These are phyloP conservation scores for Mercenaria mercenaria DNA, from an alignment of 1,140 invertebrate genomes.

Conservation along the genomic window DNA sequence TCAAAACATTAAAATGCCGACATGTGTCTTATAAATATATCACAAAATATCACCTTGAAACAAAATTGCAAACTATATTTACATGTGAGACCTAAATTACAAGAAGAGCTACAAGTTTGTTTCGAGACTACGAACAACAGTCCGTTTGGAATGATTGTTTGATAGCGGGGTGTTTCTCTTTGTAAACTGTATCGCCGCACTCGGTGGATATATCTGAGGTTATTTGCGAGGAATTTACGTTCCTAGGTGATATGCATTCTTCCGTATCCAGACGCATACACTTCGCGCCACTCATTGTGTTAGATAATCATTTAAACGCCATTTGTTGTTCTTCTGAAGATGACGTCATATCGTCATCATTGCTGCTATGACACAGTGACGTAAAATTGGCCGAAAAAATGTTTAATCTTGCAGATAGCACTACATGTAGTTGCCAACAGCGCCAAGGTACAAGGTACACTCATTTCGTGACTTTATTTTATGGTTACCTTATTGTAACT, in stretches of 20 bases:
- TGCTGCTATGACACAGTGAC: slow-evolving; percentile 44
- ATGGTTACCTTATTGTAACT: too few relatives aligned
- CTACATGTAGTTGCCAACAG: too few relatives aligned
- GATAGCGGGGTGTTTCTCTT: not conserved
- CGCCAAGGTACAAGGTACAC: too few relatives aligned
- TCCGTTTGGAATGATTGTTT: slow-evolving; percentile 25
- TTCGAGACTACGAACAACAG: not conserved
- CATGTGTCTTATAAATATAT: not conserved
- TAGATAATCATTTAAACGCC: not conserved
- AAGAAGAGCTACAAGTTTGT: slow-evolving; percentile 16
- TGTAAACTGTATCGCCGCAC: too few relatives aligned
- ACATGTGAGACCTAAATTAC: not conserved
- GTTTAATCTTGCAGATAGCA: too few relatives aligned
- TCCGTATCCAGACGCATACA: slow-evolving; percentile 16
- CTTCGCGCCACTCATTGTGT: slow-evolving; percentile 22
- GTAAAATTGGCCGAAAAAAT: too few relatives aligned
- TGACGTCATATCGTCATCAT: slow-evolving; percentile 23
- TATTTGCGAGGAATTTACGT: not conserved
- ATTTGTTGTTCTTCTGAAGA: slow-evolving; percentile 17
- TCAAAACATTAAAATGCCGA: too few relatives aligned
- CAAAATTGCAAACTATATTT: not conserved
- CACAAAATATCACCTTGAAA: not conserved
- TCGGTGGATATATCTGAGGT: too few relatives aligned
- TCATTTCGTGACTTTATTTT: too few relatives aligned
- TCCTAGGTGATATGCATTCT: not conserved